Percentiles rank a stretch among this genome's conserved stretches.
These are phyloP conservation scores for Rugalucina vietnamica DNA, from an alignment of 2,888 invertebrate genomes.

Conservation along the genomic window DNA sequence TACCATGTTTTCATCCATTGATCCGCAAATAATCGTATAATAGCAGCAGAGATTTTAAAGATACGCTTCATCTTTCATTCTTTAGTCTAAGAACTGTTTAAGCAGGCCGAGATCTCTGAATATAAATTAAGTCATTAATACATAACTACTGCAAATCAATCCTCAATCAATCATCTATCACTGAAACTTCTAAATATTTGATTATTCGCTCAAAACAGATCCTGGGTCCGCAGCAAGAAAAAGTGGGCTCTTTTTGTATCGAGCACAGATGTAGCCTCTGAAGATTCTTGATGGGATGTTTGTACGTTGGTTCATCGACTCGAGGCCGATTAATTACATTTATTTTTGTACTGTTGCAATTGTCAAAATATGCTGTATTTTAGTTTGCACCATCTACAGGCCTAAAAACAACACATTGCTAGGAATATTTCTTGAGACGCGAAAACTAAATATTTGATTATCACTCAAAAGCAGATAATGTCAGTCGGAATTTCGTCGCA, in stretches of 20 bases:
- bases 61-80: too few species aligned
- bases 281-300: too few species aligned
- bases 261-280: too few species aligned
- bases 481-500: not conserved
- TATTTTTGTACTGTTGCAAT: not conserved
- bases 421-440: not conserved
- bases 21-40: too few species aligned
- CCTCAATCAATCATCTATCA: conserved; percentile 3
- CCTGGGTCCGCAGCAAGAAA: not conserved
- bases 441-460: conserved; percentile 10
- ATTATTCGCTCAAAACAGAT: not conserved
- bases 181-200: conserved; percentile 9
- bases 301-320: not conserved
- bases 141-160: conserved; percentile 13
- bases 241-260: not conserved
- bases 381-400: not conserved
- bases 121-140: conserved; percentile 62
- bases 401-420: not conserved
- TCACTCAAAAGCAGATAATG: conserved; percentile 17
- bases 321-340: not conserved
- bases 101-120: conserved; percentile 31
- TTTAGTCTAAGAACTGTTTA: not conserved
- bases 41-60: too few species aligned
- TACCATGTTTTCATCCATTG: too few species aligned
- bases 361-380: not conserved